phyloP scores from a whole-genome alignment of 2,888 invertebrate genomes.

The Ceramica pisi region DNA sequence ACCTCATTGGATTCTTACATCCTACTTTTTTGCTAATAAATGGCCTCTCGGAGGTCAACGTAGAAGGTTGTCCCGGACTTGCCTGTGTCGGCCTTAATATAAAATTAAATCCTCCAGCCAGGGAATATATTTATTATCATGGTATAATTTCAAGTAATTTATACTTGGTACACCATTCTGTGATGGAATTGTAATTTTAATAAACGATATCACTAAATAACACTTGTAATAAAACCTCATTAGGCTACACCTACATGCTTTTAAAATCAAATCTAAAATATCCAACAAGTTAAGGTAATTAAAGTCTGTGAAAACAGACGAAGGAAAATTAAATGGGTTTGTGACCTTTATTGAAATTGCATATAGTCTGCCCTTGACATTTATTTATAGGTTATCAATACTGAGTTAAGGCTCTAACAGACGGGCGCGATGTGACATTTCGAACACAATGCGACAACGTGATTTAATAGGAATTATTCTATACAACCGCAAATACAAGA shows the following conservation, averaged over 20 bases:
- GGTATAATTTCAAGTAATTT: too few species aligned
- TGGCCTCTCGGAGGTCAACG: too few species aligned
- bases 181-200: background rate
- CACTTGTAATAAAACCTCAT: background rate
- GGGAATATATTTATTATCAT: too few species aligned
- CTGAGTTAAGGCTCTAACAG: background rate
- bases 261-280: background rate
- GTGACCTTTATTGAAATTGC: slow-evolving; percentile 10
- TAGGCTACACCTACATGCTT: background rate
- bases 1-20: too few species aligned
- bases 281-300: slow-evolving; percentile 16
- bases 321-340: background rate
- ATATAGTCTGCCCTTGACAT: background rate
- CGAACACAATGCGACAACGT: background rate
- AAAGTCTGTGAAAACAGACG: slow-evolving; percentile 20
- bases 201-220: background rate
- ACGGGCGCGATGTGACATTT: background rate
- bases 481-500: too few species aligned
- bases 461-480: background rate
- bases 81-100: too few species aligned
- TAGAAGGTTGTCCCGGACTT: too few species aligned
- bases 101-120: too few species aligned
- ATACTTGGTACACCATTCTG: too few species aligned
- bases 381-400: background rate
- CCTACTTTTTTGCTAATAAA: too few species aligned